Evolutionary conservation across 2,113 vertebrate species (phyloP).

Genomic region (Muntiacus muntjak): DNA sequence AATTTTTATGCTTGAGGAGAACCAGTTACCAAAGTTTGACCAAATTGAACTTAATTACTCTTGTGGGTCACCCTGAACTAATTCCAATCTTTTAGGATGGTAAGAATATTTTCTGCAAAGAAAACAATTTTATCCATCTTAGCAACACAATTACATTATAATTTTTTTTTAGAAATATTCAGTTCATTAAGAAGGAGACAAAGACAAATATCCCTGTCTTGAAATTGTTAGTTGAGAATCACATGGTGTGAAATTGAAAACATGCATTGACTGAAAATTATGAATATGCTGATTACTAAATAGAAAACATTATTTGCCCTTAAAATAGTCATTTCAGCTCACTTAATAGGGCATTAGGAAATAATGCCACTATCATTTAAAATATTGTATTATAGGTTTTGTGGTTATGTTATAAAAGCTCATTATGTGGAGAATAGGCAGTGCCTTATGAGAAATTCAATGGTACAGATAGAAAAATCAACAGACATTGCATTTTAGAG

Average conservation of each 20-base stretch:
- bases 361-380: background rate
- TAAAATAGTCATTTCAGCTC: constrained; percentile 24
- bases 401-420: background rate
- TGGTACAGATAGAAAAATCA: background rate
- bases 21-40: background rate
- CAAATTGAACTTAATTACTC: background rate
- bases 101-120: constrained; percentile 16
- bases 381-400: background rate
- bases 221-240: constrained; percentile 64
- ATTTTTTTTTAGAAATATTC: constrained; percentile 43
- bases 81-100: constrained; percentile 24
- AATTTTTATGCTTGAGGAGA: background rate
- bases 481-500: background rate
- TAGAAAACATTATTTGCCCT: constrained; percentile 25
- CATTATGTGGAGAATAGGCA: background rate
- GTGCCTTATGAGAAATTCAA: background rate
- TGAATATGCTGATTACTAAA: constrained; percentile 30
- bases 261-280: constrained; percentile 50
- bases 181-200: constrained; percentile 65
- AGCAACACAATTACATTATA: constrained; percentile 26
- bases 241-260: constrained; percentile 63
- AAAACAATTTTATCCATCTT: constrained; percentile 39
- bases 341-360: constrained; percentile 36
- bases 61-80: constrained; percentile 12
- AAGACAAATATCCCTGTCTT: constrained; percentile 54